Evolutionary conservation across 2,888 invertebrate genomes (phyloP).

Genomic region (Axea sp.): DNA sequence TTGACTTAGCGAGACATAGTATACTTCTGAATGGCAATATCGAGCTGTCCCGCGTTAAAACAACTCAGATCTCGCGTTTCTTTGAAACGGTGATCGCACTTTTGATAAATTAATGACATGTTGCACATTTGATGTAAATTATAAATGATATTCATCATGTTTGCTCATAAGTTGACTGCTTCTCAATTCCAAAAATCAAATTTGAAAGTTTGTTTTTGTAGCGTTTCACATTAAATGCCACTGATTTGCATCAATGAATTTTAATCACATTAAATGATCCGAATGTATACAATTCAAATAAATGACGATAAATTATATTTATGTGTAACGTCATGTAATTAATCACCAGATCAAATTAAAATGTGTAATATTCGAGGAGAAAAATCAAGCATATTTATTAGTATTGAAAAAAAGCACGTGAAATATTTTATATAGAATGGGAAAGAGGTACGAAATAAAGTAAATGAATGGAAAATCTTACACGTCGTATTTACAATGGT

Average conservation of each 20-base stretch:
- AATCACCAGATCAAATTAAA: conserved; percentile 39
- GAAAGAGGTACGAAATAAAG: conserved; percentile 3
- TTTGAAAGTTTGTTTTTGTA: conserved; percentile 32
- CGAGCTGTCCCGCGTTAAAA: conserved; percentile 43
- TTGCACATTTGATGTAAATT: conserved; percentile 48
- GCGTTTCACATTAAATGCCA: conserved; percentile 31
- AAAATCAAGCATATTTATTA: conserved; percentile 30
- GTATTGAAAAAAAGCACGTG: conserved; percentile 11
- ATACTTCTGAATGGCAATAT: conserved; percentile 62
- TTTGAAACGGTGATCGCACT: conserved; percentile 36
- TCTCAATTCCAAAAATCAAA: conserved; percentile 27
- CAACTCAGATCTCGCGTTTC: conserved; percentile 34
- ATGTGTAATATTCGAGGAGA: conserved; percentile 22
- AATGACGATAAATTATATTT: conserved; percentile 43
- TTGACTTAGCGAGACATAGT: conserved; percentile 62
- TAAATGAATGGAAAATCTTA: conserved; percentile 20
- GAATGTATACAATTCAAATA: conserved; percentile 37
- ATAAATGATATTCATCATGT: conserved; percentile 41
- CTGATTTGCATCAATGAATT: conserved; percentile 54
- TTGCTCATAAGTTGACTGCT: conserved; percentile 20
- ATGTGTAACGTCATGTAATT: conserved; percentile 31
- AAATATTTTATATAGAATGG: conserved; percentile 13
- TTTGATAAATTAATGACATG: conserved; percentile 52
- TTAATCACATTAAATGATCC: conserved; percentile 32
- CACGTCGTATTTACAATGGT: conserved; percentile 7